These are phyloP conservation scores for Phenacoccus solenopsis DNA, from an alignment of 1,140 invertebrate species.

Conservation along the genomic window DNA sequence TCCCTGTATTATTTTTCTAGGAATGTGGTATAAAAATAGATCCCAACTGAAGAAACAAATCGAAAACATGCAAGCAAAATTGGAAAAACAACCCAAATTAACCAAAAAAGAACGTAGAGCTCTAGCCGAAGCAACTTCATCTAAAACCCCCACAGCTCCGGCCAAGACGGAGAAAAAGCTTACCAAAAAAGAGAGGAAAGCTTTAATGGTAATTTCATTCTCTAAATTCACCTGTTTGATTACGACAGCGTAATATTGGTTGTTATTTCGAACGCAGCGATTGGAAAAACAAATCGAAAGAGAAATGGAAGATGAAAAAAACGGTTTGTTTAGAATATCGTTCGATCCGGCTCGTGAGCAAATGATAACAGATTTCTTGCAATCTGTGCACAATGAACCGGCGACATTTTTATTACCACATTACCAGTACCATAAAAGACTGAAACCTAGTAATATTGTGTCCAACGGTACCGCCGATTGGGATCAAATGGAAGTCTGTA, in stretches of 20 bases:
- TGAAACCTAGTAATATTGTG: background rate
- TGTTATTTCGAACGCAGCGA: no score
- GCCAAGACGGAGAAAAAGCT: background rate
- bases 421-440: background rate
- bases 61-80: background rate
- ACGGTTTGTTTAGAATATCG: background rate
- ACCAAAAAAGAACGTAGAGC: background rate
- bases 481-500: background rate
- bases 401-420: background rate
- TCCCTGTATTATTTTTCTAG: background rate
- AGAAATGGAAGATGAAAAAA: background rate
- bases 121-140: background rate
- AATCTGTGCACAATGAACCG: background rate
- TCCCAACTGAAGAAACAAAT: background rate
- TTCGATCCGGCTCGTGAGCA: background rate
- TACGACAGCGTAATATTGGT: no score
- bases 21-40: background rate
- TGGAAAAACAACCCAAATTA: background rate
- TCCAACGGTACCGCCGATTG: background rate
- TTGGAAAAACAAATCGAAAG: background rate
- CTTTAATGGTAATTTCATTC: background rate
- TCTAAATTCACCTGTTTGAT: no score
- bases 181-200: background rate
- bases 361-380: background rate
- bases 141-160: background rate